A percentile compares a stretch with the other conserved stretches of the same genome.
Conservation (phyloP, 2,113 vertebrate genomes). For the Alces alces region DNA sequence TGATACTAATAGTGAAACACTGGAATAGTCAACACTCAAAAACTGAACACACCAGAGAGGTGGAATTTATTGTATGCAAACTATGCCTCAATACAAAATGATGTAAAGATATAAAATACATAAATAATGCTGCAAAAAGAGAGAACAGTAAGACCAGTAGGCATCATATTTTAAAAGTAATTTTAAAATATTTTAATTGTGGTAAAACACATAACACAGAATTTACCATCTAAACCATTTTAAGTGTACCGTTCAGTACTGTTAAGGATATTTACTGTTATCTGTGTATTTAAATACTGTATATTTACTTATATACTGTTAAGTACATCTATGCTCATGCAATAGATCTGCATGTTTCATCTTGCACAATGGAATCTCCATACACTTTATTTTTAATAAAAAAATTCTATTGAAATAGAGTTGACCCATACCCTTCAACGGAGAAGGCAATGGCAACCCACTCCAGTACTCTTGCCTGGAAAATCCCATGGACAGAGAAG, state of each 20-base stretch:
- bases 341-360: background rate
- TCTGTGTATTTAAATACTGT: background rate
- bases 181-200: background rate
- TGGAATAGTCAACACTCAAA: background rate
- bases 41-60: background rate
- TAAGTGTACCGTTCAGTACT: background rate
- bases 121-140: background rate
- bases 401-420: background rate
- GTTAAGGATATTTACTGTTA: background rate
- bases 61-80: background rate
- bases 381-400: background rate
- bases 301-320: background rate
- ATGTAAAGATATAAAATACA: background rate
- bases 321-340: background rate
- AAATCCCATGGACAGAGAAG: background rate
- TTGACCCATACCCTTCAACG: background rate
- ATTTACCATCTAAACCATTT: background rate
- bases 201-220: background rate
- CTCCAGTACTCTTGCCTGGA: background rate
- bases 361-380: background rate
- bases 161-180: background rate
- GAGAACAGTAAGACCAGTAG: background rate
- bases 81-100: background rate
- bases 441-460: background rate
- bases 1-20: background rate